phyloP scores from a whole-genome alignment of 2,113 vertebrate genomes.

The Lanius ludovicianus region DNA sequence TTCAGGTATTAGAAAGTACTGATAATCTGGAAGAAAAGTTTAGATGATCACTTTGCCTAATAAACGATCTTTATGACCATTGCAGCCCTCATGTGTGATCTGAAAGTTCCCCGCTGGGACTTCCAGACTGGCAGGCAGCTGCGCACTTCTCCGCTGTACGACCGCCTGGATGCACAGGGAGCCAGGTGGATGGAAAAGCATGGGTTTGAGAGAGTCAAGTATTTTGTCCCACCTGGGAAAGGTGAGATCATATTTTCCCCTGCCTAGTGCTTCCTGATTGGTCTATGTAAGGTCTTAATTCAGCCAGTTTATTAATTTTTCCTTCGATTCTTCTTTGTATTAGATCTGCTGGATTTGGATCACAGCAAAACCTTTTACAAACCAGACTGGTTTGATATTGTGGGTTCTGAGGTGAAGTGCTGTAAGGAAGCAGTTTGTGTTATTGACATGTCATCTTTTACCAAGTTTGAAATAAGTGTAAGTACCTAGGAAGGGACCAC shows the following conservation, averaged over 20 bases:
- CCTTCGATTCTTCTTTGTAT: background rate
- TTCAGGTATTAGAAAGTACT: background rate
- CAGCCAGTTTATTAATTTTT: background rate
- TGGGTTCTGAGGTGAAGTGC: conserved; percentile 95
- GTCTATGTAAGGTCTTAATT: background rate
- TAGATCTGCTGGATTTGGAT: conserved; percentile 91
- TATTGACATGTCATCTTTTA: conserved; percentile 99
- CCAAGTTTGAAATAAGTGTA: conserved; percentile 97
- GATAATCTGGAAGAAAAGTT: background rate
- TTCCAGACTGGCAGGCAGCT: conserved; percentile 97
- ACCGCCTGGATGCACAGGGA: conserved; percentile 93
- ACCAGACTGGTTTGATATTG: conserved; percentile 98
- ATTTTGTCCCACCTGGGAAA: conserved; percentile 91
- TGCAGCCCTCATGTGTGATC: conserved; percentile 90
- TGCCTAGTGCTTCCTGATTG: rapidly evolving
- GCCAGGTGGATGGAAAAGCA: conserved; percentile 99
- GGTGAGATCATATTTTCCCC: conserved; percentile 67
- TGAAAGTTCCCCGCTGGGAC: conserved; percentile 98
- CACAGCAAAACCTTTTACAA: conserved; percentile 99
- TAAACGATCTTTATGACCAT: background rate
- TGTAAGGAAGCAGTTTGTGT: conserved; percentile 97
- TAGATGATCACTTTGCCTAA: background rate
- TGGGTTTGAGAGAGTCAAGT: conserved; percentile 95
- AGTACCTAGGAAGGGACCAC: conserved; percentile 60
- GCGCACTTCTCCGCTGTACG: conserved; percentile 92